phyloP scores from a whole-genome alignment of 2,797 vertebrate species.

The Morelia viridis region DNA sequence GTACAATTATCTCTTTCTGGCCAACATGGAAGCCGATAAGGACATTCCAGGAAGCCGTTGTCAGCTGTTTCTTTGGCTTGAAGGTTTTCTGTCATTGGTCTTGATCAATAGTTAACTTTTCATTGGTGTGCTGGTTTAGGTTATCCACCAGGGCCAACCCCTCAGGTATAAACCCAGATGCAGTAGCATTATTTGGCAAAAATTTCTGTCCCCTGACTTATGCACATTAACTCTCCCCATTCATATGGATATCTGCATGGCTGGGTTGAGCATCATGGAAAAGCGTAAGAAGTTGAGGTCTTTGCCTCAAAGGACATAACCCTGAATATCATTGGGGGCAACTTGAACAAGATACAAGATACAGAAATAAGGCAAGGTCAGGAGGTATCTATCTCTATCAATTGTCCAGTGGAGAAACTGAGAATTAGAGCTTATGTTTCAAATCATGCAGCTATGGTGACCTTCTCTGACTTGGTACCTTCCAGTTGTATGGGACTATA shows the following conservation, averaged over 20 bases:
- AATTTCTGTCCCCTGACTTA: not conserved
- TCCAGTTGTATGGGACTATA: not conserved
- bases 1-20: not conserved
- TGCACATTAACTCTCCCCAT: not conserved
- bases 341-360: not conserved
- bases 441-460: not conserved
- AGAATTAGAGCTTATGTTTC: not conserved
- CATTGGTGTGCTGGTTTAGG: not conserved
- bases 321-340: fast-evolving
- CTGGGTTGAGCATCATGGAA: not conserved
- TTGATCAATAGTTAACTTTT: not conserved
- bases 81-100: not conserved
- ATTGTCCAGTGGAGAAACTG: not conserved
- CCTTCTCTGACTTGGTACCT: not conserved
- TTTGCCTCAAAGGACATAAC: not conserved
- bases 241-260: not conserved
- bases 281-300: conserved; percentile 9
- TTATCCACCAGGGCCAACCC: not conserved
- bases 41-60: not conserved
- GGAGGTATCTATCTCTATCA: not conserved
- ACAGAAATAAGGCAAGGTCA: not conserved
- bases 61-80: not conserved
- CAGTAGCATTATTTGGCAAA: not conserved
- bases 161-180: not conserved
- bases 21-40: not conserved